These are phyloP conservation scores for Nasonovia ribisnigri DNA, from an alignment of 2,888 invertebrate genomes.

Conservation along the genomic window DNA sequence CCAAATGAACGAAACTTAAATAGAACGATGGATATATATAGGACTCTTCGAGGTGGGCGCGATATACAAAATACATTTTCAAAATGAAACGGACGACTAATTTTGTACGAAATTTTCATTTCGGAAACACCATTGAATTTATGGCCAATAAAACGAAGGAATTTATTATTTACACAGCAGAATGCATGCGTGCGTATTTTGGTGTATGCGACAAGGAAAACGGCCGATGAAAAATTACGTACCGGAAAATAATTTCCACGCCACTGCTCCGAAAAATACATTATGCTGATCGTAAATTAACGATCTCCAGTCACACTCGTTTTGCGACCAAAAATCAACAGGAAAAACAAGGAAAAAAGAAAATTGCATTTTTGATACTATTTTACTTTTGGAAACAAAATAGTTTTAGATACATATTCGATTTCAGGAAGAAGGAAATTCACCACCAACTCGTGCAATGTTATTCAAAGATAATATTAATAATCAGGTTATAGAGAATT, in stretches of 20 bases:
- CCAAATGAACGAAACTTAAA: background rate
- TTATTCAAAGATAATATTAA: background rate
- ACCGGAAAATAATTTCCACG: conserved; percentile 38
- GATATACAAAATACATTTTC: conserved; percentile 2
- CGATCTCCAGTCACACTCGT: background rate
- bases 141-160: conserved; percentile 13
- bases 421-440: too few relatives aligned
- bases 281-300: conserved; percentile 31
- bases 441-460: background rate
- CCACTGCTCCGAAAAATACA: background rate
- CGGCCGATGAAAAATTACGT: conserved; percentile 44
- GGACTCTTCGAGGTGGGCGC: background rate
- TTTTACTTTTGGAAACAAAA: background rate
- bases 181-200: background rate
- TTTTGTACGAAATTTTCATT: conserved; percentile 33
- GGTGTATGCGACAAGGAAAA: background rate
- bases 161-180: conserved; percentile 43
- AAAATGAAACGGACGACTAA: conserved; percentile 36
- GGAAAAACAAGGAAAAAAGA: background rate
- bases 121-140: conserved; percentile 45
- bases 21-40: background rate
- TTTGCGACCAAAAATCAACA: background rate
- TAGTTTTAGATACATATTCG: background rate
- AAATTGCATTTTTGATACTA: background rate
- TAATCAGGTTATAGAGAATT: background rate